Base-by-base conservation (phyloP, 2,113 vertebrate species). In the Syngnathus scovelli region DNA sequence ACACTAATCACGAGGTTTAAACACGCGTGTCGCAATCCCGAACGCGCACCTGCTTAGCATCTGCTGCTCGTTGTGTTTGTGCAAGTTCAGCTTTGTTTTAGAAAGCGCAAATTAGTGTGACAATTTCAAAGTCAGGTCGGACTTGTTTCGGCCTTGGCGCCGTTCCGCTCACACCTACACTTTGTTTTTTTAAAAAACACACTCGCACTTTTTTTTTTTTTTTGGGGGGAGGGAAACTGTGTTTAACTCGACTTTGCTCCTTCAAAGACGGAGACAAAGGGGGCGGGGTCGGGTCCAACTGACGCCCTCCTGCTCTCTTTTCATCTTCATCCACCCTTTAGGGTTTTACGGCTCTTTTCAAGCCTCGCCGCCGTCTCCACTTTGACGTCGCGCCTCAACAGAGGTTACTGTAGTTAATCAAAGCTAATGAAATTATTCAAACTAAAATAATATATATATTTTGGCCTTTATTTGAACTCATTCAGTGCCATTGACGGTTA, bases 301-400 rank as follows among this genome's bases (percentile, higher is more conserved):
- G 67, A 56, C 19, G 72, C 79, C 68, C 62, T 70, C 54, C 36
- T 58, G 70, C 71, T 63, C 60, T 23, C 81, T 78, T 84, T 85
- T 83, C 71, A 82, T 84, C 76, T 83, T 64, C 51, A 64, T 69
- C 67, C 77, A 75, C 73, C 64, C 72, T 85, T 80, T 86, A 75
- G 27, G 27, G 71, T 87, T 89, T 88, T 87, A 81, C 60, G 41
- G 68, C 72, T 75, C 68, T 70, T 82, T 74, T 77, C 59, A 56
- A 78, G 59, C 60, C 72, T 76, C 27, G 54, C 72, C 27, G 54
- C 72, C 11, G 70, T 74, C 82, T 79, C 75, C 44, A 49, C 63
- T 73, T 41, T 41, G 59, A 6, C n/a, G 7, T 21, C 19, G 41
- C n/a, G 5, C 6, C 44, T 11, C 43, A 15, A 43, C 27, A 8